Conservation (phyloP, 2,888 invertebrate species). For the Blastobasis lacticolella region DNA sequence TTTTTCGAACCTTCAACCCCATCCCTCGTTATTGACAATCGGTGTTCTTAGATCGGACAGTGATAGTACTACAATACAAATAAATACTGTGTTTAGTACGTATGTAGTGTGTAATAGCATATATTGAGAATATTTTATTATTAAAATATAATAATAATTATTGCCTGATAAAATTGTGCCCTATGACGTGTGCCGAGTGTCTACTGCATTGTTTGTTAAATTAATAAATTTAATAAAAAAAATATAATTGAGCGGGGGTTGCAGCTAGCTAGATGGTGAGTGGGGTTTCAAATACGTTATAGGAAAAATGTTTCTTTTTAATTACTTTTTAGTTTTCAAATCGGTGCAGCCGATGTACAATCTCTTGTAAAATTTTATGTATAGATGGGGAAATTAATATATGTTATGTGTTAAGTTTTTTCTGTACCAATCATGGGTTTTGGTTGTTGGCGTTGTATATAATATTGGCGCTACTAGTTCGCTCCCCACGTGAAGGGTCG, state of each 20-base stretch:
- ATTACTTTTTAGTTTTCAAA: conserved; percentile 50
- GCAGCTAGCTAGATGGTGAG: conserved; percentile 20
- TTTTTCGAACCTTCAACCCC: conserved; percentile 6
- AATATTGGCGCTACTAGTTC: conserved; percentile 24
- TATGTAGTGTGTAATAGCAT: conserved; percentile 28
- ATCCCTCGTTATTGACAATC: conserved; percentile 24
- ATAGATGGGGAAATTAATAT: conserved; percentile 69
- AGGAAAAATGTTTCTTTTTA: conserved; percentile 26
- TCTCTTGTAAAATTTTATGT: conserved; percentile 70
- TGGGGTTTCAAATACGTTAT: conserved; percentile 6
- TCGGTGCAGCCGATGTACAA: conserved; percentile 57
- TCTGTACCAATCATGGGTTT: conserved; percentile 23
- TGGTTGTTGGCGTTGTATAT: conserved; percentile 39
- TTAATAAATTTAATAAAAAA: neutral
- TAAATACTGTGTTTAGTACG: conserved; percentile 35
- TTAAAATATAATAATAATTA: conserved; percentile 25
- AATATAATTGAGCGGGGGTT: conserved; percentile 20
- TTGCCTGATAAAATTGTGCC: conserved; percentile 62
- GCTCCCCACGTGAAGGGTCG: conserved; percentile 25
- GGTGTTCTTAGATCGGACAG: conserved; percentile 38
- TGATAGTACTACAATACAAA: conserved; percentile 55
- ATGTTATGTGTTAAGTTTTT: conserved; percentile 58
- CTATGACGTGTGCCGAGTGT: conserved; percentile 52
- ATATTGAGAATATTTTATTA: conserved; percentile 27
- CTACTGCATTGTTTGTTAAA: conserved; percentile 5